Evolutionary conservation across 2,888 invertebrate genomes (phyloP).

Genomic region (Synanthedon formicaeformis): DNA sequence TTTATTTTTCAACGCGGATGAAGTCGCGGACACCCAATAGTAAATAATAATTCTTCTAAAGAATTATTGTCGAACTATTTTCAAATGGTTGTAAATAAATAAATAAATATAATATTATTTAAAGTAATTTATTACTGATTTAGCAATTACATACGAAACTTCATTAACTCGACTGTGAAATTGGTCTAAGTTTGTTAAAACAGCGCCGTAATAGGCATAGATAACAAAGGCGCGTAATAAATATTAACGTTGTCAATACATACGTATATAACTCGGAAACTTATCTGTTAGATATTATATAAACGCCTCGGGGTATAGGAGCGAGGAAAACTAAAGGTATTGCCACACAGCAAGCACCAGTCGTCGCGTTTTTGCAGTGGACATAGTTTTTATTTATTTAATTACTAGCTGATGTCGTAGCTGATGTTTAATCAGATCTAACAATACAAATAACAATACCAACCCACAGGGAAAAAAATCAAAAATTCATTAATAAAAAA

Average conservation of each 20-base stretch:
- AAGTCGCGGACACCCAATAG: too few species aligned
- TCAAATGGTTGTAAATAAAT: too few species aligned
- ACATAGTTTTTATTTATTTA: too few species aligned
- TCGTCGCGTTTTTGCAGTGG: background rate
- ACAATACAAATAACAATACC: too few species aligned
- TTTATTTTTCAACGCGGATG: too few species aligned
- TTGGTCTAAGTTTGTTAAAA: conserved; percentile 4
- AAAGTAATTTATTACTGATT: background rate
- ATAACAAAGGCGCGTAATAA: conserved; percentile 63
- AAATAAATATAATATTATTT: too few species aligned
- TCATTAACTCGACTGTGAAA: conserved; percentile 8
- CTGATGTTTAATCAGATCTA: too few species aligned
- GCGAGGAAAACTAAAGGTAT: conserved; percentile 30
- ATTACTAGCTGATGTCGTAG: too few species aligned
- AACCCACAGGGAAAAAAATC: too few species aligned
- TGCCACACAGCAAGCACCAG: conserved; percentile 8
- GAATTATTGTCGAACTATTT: too few species aligned
- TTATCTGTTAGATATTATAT: conserved; percentile 66
- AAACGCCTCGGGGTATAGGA: conserved; percentile 56
- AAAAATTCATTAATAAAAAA: too few species aligned
- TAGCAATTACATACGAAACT: conserved; percentile 2
- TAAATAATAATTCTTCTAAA: too few species aligned
- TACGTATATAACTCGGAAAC: conserved; percentile 38
- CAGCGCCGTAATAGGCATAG: conserved; percentile 13
- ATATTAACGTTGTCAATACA: conserved; percentile 67